A percentile compares a stretch with the other conserved stretches of the same genome.
Evolutionary conservation across 2,888 invertebrate genomes (phyloP).

Genomic region (Resseliella maxima): DNA sequence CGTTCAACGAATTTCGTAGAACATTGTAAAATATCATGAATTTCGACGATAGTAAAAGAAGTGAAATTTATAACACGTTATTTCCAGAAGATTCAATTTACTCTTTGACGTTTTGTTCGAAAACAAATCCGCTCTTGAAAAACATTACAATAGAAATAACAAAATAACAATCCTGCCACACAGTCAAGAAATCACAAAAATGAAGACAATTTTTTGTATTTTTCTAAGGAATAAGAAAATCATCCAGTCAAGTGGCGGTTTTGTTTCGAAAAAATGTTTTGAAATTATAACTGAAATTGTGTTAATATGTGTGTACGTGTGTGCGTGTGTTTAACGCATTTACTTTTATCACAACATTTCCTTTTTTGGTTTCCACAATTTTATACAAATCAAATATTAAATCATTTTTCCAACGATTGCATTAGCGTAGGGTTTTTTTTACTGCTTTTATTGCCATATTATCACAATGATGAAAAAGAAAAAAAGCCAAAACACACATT

Average conservation of each 20-base stretch:
- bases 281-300: background rate
- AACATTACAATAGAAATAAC: background rate
- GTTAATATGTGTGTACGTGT: background rate
- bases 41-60: constrained; percentile 11
- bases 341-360: background rate
- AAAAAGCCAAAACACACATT: background rate
- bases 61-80: constrained; percentile 15
- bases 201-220: background rate
- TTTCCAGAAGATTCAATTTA: background rate
- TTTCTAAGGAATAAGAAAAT: background rate
- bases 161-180: background rate
- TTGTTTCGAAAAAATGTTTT: too few relatives aligned
- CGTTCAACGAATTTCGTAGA: background rate
- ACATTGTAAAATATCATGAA: background rate
- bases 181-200: background rate
- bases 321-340: background rate
- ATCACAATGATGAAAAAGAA: background rate
- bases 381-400: constrained; percentile 28
- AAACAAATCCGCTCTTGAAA: background rate
- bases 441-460: constrained; percentile 4
- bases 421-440: background rate
- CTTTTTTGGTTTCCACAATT: too few relatives aligned
- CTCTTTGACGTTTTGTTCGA: background rate
- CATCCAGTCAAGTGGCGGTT: background rate
- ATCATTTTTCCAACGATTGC: background rate